A percentile compares a stretch with the other conserved stretches of the same genome.
Conservation (phyloP, 2,888 invertebrate genomes). For the Vanessa cardui region DNA sequence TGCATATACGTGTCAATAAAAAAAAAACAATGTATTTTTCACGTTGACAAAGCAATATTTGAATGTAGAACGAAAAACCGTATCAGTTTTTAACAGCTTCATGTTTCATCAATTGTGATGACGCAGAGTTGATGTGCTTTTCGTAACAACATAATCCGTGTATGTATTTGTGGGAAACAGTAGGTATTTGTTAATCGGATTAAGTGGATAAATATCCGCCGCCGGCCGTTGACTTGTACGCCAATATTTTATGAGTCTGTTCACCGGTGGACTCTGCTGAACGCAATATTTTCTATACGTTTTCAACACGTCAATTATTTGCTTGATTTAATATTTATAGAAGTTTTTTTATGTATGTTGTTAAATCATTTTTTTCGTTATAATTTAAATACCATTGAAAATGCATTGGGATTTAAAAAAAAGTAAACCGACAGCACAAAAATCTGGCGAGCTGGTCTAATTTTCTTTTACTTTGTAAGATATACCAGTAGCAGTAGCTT, state of each 20-base stretch:
- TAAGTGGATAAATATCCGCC: constrained; percentile 50
- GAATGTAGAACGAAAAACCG: not conserved
- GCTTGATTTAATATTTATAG: not conserved
- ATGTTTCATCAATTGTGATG: constrained; percentile 65
- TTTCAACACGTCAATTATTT: not conserved
- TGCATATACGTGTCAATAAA: too few relatives aligned
- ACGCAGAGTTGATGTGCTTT: constrained; percentile 64
- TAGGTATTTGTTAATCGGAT: constrained; percentile 61
- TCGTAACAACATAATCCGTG: constrained; percentile 57
- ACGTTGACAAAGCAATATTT: too few relatives aligned
- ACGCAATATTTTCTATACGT: constrained; percentile 7
- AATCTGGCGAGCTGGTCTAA: too few relatives aligned
- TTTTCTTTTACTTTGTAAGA: too few relatives aligned
- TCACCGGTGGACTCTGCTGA: constrained; percentile 23
- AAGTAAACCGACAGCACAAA: too few relatives aligned
- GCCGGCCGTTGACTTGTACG: constrained; percentile 46
- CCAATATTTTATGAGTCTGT: constrained; percentile 51
- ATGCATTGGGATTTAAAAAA: too few relatives aligned
- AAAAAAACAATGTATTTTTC: too few relatives aligned
- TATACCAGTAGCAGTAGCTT: too few relatives aligned
- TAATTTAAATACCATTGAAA: too few relatives aligned
- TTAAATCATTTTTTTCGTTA: too few relatives aligned
- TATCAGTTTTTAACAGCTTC: constrained; percentile 46
- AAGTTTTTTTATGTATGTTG: not conserved
- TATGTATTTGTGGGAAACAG: constrained; percentile 59